Evolutionary conservation across 2,797 vertebrate genomes (phyloP), one percentile per base, ranked within the genome.

Genomic region (Smutsia gigantea): DNA sequence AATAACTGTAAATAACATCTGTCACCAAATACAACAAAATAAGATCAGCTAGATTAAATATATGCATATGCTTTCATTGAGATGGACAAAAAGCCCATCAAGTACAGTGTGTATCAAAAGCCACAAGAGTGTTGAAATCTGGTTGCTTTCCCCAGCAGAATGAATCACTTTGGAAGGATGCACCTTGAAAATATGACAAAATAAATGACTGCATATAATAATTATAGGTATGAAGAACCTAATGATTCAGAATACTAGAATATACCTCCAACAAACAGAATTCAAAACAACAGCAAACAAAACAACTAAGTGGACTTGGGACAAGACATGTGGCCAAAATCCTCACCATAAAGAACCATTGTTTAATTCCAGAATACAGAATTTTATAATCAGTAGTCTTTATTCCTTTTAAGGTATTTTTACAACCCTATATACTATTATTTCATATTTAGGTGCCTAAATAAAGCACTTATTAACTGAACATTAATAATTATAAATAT

Each of bases 281-380:
- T 9, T 88, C 61, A 64, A 64, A 89, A 78, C 10, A 85, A n/a
- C 4, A 31, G 6, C 31, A 53, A 85, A 37, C 31, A 77, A 77
- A 93, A 51, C 17, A 21, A 23, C 53, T 27, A 59, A 71, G 1
- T 31, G 3, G 7, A 31, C 13, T 86, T 92, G 71, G 84, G 51
- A 97, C 46, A 97, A 97, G 23, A 96, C 55, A 90, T 31, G 25
- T 19, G 10, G 7, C 66, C 92, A 93, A 97, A 97, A 94, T 39
- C 34, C 64, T 90, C 66, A 92, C 34, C 83, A 95, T 90, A 81
- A 59, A 88, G 39, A 96, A 55, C 34, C 37, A 90, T 69, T 3
- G 19, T 2, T 42, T 78, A 46, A 46, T 46, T 46, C 42, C 42
- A 46, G 42, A 46, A 46, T 46, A 46, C 10, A 10, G 42, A 46